Evolutionary conservation across 2,797 vertebrate genomes (phyloP).

Genomic region (Centroberyx gerrardi): DNA sequence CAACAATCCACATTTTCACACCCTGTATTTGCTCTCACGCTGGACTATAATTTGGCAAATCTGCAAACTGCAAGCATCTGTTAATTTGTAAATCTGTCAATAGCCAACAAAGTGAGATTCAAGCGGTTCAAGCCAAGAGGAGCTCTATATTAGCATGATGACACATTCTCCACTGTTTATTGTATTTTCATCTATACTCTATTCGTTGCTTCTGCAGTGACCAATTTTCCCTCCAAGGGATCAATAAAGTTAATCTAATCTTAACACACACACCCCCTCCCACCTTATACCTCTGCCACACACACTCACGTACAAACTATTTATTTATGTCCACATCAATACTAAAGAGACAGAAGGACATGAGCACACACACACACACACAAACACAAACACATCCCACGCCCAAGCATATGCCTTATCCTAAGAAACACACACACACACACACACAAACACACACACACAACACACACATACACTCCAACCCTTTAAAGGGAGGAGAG

Average conservation of each 20-base stretch:
- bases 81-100: too few species aligned
- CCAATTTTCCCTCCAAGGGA: conserved; percentile 47
- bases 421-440: conserved; percentile 52
- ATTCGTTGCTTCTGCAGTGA: conserved; percentile 54
- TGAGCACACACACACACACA: conserved; percentile 28
- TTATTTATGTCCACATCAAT: conserved; percentile 54
- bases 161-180: conserved; percentile 27
- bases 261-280: conserved; percentile 43
- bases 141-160: background rate
- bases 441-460: background rate
- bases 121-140: conserved; percentile 24
- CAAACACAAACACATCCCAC: conserved; percentile 48
- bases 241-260: conserved; percentile 73
- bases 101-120: too few species aligned
- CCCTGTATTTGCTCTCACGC: background rate
- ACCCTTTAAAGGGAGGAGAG: conserved; percentile 63
- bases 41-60: background rate
- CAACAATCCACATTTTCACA: background rate
- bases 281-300: conserved; percentile 18
- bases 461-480: conserved; percentile 11
- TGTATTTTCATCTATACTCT: conserved; percentile 46
- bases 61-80: background rate
- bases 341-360: conserved; percentile 21
- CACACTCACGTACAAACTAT: conserved; percentile 22
- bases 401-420: conserved; percentile 46